Conservation (phyloP, 2,113 vertebrate species). For the Verasper variegatus region DNA sequence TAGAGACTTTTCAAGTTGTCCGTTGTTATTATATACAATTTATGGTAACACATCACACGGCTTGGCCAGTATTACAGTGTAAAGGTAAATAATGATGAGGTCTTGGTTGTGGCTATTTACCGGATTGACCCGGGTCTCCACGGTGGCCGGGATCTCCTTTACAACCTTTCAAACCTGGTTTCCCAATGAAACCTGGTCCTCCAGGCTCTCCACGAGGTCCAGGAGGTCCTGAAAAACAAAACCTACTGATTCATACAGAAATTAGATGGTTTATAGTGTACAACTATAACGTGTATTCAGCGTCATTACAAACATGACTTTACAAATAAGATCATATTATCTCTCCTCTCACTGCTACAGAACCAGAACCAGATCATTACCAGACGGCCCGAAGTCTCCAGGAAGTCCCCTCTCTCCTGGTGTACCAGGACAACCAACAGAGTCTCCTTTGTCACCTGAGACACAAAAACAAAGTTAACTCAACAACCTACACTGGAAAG, state of each 20-base stretch:
- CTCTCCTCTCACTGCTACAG: neutral
- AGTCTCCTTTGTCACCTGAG: slow-evolving; percentile 77
- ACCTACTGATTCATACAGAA: neutral
- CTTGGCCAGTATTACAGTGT: neutral
- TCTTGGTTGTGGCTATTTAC: slow-evolving; percentile 33
- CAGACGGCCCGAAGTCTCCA: slow-evolving; percentile 64
- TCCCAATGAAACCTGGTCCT: slow-evolving; percentile 48
- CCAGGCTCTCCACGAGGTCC: slow-evolving; percentile 68
- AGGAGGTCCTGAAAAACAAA: slow-evolving; percentile 45
- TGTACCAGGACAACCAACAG: slow-evolving; percentile 52
- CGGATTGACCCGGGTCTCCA: slow-evolving; percentile 61
- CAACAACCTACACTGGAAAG: neutral
- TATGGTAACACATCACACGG: neutral
- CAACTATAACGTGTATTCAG: neutral
- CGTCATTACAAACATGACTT: neutral
- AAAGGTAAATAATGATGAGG: neutral
- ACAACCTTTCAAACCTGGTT: slow-evolving; percentile 66
- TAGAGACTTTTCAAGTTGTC: no score
- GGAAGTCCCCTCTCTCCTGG: slow-evolving; percentile 66
- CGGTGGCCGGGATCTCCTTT: slow-evolving; percentile 58
- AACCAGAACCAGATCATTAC: slow-evolving; percentile 50
- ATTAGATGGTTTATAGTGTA: neutral
- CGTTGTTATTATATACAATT: no score
- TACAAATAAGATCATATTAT: neutral
- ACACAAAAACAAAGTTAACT: neutral